A percentile compares a stretch with the other conserved stretches of the same genome.
Conservation (phyloP, 2,888 invertebrate genomes). For the Anodontia alba region DNA sequence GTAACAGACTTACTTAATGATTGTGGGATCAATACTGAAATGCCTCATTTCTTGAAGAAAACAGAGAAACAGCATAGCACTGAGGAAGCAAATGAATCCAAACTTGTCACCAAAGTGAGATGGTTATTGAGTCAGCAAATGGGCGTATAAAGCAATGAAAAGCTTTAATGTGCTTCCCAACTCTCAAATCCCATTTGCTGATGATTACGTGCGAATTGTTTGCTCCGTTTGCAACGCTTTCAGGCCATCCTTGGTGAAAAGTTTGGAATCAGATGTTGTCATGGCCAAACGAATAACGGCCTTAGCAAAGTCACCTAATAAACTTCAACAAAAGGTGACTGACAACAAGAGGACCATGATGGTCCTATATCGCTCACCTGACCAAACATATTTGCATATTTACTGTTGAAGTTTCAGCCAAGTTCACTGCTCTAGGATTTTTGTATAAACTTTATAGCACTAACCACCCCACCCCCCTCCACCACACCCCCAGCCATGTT, state of each 20-base stretch:
- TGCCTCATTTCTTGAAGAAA: slow-evolving; percentile 36
- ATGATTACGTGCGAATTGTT: not conserved
- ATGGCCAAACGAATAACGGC: too few species aligned
- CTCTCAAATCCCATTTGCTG: not conserved
- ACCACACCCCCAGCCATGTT: too few species aligned
- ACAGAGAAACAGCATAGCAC: slow-evolving; percentile 37
- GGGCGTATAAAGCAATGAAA: not conserved
- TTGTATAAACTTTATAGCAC: too few species aligned
- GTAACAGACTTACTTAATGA: slow-evolving; percentile 39
- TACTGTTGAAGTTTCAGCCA: too few species aligned
- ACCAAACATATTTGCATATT: too few species aligned
- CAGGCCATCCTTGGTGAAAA: not conserved
- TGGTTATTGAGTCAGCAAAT: not conserved
- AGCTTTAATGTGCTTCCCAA: not conserved
- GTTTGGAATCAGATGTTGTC: not conserved
- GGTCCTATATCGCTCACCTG: too few species aligned
- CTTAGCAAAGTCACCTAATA: not conserved
- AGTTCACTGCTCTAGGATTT: too few species aligned
- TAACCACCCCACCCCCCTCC: too few species aligned
- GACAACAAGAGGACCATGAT: not conserved
- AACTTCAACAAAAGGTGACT: not conserved
- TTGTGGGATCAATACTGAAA: slow-evolving; percentile 45
- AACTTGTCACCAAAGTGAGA: not conserved
- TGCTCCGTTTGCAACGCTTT: not conserved
- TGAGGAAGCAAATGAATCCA: not conserved